Conservation (phyloP, 2,888 invertebrate genomes). For the Andrena camellia region DNA sequence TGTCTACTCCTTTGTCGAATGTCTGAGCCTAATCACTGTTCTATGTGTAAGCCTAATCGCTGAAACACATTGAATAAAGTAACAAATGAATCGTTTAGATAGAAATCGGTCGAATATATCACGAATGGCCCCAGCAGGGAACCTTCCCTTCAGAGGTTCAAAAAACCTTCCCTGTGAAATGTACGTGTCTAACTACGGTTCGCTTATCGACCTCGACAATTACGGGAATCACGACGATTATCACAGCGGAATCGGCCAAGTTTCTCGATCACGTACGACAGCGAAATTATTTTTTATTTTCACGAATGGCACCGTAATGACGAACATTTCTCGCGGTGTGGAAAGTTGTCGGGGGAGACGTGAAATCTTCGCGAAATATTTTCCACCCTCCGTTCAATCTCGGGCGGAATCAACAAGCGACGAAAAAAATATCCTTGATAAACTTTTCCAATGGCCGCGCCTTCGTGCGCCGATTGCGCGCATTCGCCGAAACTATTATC, state of each 20-base stretch:
- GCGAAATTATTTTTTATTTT: conserved; percentile 29
- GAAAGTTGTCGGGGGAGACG: conserved; percentile 4
- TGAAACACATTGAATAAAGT: too few relatives aligned
- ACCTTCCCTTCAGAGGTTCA: background rate
- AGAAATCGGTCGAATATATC: too few relatives aligned
- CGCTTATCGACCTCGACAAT: conserved; percentile 13
- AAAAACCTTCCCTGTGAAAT: background rate
- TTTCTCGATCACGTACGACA: background rate
- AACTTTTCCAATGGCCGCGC: conserved; percentile 70
- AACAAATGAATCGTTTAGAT: too few relatives aligned
- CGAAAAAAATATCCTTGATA: conserved; percentile 69
- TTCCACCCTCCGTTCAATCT: conserved; percentile 18
- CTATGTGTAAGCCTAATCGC: too few relatives aligned
- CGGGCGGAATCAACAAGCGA: conserved; percentile 73
- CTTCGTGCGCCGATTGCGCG: conserved; percentile 48
- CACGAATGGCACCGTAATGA: background rate
- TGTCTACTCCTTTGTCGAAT: too few relatives aligned
- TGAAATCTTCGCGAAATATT: conserved; percentile 21
- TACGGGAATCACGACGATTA: conserved; percentile 31
- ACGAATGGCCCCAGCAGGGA: too few relatives aligned
- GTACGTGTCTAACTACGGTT: conserved; percentile 12
- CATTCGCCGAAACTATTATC: conserved; percentile 78
- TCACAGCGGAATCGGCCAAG: background rate
- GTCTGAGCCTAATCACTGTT: too few relatives aligned
- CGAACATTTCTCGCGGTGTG: background rate